Percentiles rank a stretch among this genome's conserved stretches.
phyloP scores from a whole-genome alignment of 2,113 vertebrate genomes.

The Burhinus oedicnemus region DNA sequence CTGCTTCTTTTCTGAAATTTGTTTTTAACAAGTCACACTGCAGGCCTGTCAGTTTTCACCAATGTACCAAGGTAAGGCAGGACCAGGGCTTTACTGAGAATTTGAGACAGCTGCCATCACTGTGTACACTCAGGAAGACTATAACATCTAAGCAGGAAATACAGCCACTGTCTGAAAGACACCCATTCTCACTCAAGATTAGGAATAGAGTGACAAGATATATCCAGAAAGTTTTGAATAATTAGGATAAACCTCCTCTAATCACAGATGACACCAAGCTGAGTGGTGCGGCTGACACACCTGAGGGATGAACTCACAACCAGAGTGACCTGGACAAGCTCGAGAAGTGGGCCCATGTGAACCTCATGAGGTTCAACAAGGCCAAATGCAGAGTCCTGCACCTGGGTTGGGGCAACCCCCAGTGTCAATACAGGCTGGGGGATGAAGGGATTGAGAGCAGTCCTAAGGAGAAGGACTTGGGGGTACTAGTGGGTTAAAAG shows the following conservation, averaged over 20 bases:
- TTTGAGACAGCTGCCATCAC: neutral
- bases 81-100: neutral
- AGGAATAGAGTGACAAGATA: neutral
- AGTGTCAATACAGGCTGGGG: neutral
- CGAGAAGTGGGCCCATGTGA: neutral
- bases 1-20: neutral
- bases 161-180: neutral
- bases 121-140: neutral
- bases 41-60: neutral
- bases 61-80: neutral
- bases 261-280: neutral
- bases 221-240: neutral
- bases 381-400: neutral
- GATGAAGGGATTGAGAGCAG: neutral
- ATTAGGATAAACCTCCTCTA: neutral
- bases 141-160: neutral
- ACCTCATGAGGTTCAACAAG: neutral
- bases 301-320: neutral
- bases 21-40: neutral
- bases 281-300: neutral
- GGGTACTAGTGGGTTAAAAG: neutral
- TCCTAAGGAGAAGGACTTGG: neutral
- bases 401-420: neutral
- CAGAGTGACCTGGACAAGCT: neutral
- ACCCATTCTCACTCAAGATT: neutral